A percentile compares a stretch with the other conserved stretches of the same genome.
These are phyloP conservation scores for Leptinotarsa haldemani DNA, from an alignment of 2,888 invertebrate species.

Conservation along the genomic window DNA sequence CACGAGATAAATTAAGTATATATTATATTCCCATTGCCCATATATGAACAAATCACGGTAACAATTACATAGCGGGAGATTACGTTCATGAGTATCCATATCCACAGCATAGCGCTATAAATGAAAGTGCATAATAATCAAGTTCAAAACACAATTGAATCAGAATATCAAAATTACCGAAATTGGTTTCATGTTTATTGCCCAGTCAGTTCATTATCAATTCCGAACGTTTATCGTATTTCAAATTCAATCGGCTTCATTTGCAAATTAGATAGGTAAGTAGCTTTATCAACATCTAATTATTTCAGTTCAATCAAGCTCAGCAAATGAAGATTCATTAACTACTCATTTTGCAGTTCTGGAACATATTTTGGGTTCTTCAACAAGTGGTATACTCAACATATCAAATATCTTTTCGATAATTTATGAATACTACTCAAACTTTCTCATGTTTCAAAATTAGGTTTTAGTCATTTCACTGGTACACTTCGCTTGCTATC, in stretches of 20 bases:
- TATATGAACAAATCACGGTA: too few species aligned
- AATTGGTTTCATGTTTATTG: conserved; percentile 2
- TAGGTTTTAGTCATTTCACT: too few species aligned
- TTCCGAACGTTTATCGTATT: neutral
- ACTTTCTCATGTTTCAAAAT: too few species aligned
- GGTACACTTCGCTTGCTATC: too few species aligned
- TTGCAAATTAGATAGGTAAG: conserved; percentile 1
- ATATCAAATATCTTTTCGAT: too few species aligned
- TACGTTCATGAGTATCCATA: neutral
- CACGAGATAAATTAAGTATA: too few species aligned
- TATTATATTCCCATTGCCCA: too few species aligned
- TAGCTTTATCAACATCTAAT: conserved; percentile 4
- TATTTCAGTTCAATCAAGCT: neutral
- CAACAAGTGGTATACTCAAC: too few species aligned
- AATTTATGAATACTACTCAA: too few species aligned
- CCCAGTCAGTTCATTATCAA: neutral
- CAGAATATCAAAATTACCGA: neutral
- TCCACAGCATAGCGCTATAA: neutral
- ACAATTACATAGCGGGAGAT: too few species aligned
- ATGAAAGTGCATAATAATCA: neutral
- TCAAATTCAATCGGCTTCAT: conserved; percentile 1
- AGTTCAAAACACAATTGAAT: conserved; percentile 3
- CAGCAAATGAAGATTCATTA: neutral
- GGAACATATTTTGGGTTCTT: too few species aligned
- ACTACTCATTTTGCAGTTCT: neutral